Percentiles rank a stretch among this genome's conserved stretches.
Conservation (phyloP, 2,113 vertebrate genomes). For the Chamaea fasciata region DNA sequence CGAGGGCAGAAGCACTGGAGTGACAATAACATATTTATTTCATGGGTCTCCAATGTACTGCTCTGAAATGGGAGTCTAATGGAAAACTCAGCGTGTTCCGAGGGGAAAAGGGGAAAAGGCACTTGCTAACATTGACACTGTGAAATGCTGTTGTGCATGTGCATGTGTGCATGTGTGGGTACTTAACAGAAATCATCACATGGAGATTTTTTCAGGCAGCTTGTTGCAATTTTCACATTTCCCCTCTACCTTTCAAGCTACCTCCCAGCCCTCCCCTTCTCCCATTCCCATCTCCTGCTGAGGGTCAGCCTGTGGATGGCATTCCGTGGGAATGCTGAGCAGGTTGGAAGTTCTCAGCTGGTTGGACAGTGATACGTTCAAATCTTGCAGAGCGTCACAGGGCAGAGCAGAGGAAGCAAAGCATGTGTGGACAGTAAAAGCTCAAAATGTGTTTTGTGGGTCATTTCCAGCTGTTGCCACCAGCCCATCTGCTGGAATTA, state of each 20-base stretch:
- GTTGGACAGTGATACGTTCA: neutral
- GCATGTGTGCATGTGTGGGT: conserved; percentile 23
- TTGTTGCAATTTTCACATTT: neutral
- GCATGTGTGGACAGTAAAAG: neutral
- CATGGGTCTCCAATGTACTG: neutral
- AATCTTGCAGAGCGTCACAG: neutral
- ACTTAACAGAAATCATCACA: neutral
- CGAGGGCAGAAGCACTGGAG: neutral
- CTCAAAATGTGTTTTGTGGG: neutral
- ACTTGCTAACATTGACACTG: neutral
- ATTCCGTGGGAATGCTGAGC: neutral
- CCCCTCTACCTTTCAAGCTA: neutral
- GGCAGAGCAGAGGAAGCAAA: neutral
- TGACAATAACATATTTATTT: neutral
- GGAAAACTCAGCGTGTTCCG: neutral
- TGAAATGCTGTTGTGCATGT: conserved; percentile 29
- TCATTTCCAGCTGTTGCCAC: neutral
- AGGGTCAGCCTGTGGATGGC: neutral
- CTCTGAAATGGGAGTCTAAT: neutral
- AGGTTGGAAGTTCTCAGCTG: neutral
- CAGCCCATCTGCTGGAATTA: neutral
- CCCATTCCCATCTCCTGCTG: neutral
- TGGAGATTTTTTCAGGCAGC: neutral
- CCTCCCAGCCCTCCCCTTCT: neutral
- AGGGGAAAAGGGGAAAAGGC: neutral